These are phyloP conservation scores for Salvator merianae DNA, from an alignment of 2,113 vertebrate species.

Conservation along the genomic window DNA sequence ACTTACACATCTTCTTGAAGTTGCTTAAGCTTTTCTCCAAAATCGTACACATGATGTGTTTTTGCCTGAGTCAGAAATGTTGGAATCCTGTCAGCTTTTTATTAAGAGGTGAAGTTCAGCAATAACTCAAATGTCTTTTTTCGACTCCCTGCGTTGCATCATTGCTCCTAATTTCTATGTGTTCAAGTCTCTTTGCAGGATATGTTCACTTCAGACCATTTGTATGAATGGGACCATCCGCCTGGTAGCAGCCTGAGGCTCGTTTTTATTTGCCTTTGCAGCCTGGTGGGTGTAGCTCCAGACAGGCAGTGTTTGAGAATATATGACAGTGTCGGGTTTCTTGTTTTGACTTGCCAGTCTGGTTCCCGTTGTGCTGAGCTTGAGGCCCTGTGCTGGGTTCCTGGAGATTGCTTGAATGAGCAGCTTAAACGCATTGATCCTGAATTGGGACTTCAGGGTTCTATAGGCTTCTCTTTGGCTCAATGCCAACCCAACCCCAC, in stretches of 20 bases:
- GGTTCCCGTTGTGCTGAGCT: constrained; percentile 48
- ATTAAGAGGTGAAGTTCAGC: not conserved
- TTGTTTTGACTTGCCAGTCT: constrained; percentile 27
- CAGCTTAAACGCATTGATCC: constrained; percentile 27
- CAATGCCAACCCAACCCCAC: too few species aligned
- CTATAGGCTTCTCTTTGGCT: not conserved
- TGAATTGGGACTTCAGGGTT: not conserved
- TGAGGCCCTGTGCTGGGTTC: constrained; percentile 16
- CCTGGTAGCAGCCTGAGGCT: not conserved
- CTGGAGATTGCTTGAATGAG: not conserved
- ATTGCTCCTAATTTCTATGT: not conserved
- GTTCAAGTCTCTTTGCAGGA: not conserved
- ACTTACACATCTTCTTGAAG: not conserved
- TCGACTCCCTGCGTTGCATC: too few species aligned
- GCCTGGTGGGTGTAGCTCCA: not conserved
- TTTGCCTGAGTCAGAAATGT: not conserved
- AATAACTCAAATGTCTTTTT: not conserved
- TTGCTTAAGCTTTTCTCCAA: not conserved
- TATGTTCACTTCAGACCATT: rapidly evolving
- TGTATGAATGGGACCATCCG: not conserved
- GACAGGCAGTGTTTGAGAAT: not conserved
- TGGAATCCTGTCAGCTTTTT: not conserved
- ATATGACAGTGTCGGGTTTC: constrained; percentile 13
- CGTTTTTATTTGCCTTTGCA: not conserved
- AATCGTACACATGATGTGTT: not conserved